Evolutionary conservation across 2,888 invertebrate genomes (phyloP).

Genomic region (Acrocera orbiculus): DNA sequence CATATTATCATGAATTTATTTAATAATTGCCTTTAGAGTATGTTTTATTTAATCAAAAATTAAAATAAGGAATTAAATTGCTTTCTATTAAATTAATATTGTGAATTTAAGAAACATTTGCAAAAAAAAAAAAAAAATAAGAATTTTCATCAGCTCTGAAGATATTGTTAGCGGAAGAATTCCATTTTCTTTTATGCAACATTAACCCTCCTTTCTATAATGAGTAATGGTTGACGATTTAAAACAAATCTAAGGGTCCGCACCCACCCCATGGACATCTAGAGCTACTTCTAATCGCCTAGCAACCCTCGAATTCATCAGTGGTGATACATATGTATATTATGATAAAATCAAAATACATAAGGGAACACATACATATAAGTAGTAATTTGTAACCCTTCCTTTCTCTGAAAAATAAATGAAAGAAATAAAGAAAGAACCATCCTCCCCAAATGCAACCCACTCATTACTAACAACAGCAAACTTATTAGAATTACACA

Average conservation of each 20-base stretch:
- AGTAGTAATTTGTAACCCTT: slow-evolving; percentile 7
- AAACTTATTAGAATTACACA: slow-evolving; percentile 5
- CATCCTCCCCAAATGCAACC: slow-evolving; percentile 5
- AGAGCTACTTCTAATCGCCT: slow-evolving; percentile 7
- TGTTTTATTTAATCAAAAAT: too few species aligned
- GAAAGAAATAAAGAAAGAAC: slow-evolving; percentile 8
- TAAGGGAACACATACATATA: not conserved
- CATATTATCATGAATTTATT: too few species aligned
- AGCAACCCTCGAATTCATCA: slow-evolving; percentile 5
- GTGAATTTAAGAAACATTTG: too few species aligned
- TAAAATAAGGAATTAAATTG: too few species aligned
- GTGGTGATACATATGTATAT: not conserved
- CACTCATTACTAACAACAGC: slow-evolving; percentile 6
- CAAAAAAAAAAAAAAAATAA: too few species aligned
- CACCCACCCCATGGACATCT: not conserved
- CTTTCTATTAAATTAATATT: too few species aligned
- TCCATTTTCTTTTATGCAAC: too few species aligned
- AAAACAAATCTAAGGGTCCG: slow-evolving; percentile 4
- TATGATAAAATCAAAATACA: slow-evolving; percentile 1
- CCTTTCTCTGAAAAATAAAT: slow-evolving; percentile 6
- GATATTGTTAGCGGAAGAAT: too few species aligned
- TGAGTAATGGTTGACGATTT: slow-evolving; percentile 7
- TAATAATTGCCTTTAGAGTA: too few species aligned
- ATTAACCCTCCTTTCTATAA: slow-evolving; percentile 5
- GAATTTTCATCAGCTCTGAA: too few species aligned